Evolutionary conservation across 2,797 vertebrate species (phyloP).

Genomic region (Rhadinocentrus ornatus): DNA sequence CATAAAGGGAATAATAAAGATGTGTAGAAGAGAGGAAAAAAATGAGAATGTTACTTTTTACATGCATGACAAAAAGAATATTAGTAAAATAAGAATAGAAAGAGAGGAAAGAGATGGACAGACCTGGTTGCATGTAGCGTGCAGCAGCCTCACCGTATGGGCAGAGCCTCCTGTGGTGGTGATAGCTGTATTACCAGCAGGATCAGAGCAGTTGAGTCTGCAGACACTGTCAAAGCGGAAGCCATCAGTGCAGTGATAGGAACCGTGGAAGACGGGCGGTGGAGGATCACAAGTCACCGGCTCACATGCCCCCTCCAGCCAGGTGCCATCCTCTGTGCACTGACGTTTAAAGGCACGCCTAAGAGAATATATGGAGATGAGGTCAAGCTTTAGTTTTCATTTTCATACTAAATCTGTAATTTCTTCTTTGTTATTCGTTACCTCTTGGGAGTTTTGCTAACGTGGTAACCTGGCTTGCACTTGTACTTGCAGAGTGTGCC

Average conservation of each 20-base stretch:
- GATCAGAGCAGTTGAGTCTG: conserved; percentile 89
- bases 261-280: conserved; percentile 91
- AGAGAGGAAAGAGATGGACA: conserved; percentile 76
- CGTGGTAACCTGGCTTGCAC: conserved; percentile 94
- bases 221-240: conserved; percentile 97
- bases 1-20: conserved; percentile 16
- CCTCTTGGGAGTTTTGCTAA: conserved; percentile 88
- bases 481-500: conserved; percentile 98
- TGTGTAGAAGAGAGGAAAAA: conserved; percentile 37
- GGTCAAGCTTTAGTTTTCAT: not conserved
- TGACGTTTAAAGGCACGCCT: conserved; percentile 96
- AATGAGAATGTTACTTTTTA: conserved; percentile 29
- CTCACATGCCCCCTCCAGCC: conserved; percentile 91
- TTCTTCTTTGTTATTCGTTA: conserved; percentile 28
- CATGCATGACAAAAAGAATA: conserved; percentile 30
- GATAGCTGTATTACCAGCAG: conserved; percentile 76
- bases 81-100: conserved; percentile 59
- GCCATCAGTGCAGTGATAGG: conserved; percentile 93
- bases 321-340: conserved; percentile 94
- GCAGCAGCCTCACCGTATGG: conserved; percentile 81
- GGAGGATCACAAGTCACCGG: conserved; percentile 94
- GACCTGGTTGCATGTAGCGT: conserved; percentile 86
- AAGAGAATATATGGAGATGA: conserved; percentile 8
- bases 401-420: not conserved
- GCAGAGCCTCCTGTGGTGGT: conserved; percentile 69